Base-by-base conservation (phyloP, 2,888 invertebrate species). In the Diaperis boleti region DNA sequence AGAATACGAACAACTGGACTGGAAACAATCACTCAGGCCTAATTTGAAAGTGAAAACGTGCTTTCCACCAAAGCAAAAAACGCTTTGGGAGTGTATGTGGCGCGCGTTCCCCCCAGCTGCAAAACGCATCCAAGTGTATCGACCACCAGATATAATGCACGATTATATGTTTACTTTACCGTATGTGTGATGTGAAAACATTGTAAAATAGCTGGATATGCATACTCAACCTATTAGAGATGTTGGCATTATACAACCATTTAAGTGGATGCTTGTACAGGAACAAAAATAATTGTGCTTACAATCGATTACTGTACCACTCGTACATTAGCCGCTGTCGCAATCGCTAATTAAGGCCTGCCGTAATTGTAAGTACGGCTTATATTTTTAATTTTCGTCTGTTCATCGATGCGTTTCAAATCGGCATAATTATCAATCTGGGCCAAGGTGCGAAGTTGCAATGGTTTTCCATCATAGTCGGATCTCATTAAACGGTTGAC, bases 361-460 rank as follows among this genome's bases (percentile, higher is more conserved):
- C 41, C 49, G 60, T 68, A 69, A 71, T 69, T 68, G 65, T 52
- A 52, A 39, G 49, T 64, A 49, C 49, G 47, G 45, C 57, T 55
- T 49, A 57, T 68, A 65, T 71, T 72, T 71, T 69, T 70, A 65
- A 68, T 72, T 68, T 72, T 74, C 56, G 59, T 64, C 55, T 44
- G 68, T 59, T 68, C 69, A 69, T 59, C 71, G 65, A 61, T 66
- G 72, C 74, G 70, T 75, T 64, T 52, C 66, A 62, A 72, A 72
- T 72, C 71, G 72, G 67, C 69, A 73, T 71, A 70, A 74, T 74
- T 73, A 74, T 70, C 69, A 66, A 73, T 69, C 67, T 74, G 67
- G 75, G 75, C 72, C 75, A 75, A 74, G 75, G 75, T 69, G 60
- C 42, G 54, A 17, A 52, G 39, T 54, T 49, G 52, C 45, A 50